These are phyloP conservation scores for Ciconia boyciana DNA, from an alignment of 2,113 vertebrate species.

Conservation along the genomic window DNA sequence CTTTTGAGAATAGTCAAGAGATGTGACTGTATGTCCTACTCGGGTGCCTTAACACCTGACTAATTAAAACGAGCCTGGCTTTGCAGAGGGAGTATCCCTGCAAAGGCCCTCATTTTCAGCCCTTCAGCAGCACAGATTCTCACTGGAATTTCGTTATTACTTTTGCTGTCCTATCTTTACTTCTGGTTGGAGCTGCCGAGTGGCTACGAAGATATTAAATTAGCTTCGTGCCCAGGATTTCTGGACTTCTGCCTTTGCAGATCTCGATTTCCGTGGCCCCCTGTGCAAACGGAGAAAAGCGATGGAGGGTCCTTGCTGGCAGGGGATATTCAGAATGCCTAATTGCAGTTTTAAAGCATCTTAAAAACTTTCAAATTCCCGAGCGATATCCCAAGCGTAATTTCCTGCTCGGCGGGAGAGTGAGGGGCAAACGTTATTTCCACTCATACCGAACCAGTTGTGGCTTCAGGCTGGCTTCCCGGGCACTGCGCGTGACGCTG, in stretches of 20 bases:
- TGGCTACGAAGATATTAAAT: not conserved
- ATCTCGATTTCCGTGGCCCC: not conserved
- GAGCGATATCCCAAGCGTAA: not conserved
- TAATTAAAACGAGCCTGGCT: slow-evolving; percentile 17
- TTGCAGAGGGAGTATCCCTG: not conserved
- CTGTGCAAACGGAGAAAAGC: not conserved
- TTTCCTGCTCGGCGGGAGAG: not conserved
- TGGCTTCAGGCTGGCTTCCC: not conserved
- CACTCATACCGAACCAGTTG: not conserved
- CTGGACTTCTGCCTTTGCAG: not conserved
- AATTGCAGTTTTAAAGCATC: not conserved
- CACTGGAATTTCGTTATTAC: not conserved
- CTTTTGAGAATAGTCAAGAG: not conserved
- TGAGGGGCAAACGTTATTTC: not conserved
- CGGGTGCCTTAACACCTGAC: not conserved
- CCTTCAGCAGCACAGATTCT: slow-evolving; percentile 7
- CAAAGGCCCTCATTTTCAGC: not conserved
- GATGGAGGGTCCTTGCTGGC: not conserved
- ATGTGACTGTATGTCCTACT: not conserved
- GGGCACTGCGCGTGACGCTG: not conserved
- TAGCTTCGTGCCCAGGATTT: not conserved
- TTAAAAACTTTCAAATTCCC: not conserved
- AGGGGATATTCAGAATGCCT: not conserved
- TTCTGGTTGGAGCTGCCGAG: not conserved
- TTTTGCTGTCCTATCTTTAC: not conserved